Conservation (phyloP, 2,113 vertebrate species). For the human region GRCh38 chr14:59773001-59773500, state of each 20-base stretch:
- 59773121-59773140: slow-evolving; percentile 18
- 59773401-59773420: slow-evolving; percentile 28
- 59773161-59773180: not conserved
- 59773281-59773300: slow-evolving; percentile 34
- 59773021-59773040: not conserved
- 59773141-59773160: slow-evolving; percentile 33
- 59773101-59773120: slow-evolving; percentile 26
- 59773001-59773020: not conserved
- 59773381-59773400: slow-evolving; percentile 70
- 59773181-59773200: not conserved
- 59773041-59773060: not conserved
- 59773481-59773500: slow-evolving; percentile 57
- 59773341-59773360: slow-evolving; percentile 32
- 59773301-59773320: not conserved
- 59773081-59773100: not conserved
- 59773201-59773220: slow-evolving; percentile 1
- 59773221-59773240: not conserved
- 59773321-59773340: slow-evolving; percentile 47
- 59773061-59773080: not conserved
- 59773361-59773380: slow-evolving; percentile 65
- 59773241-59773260: not conserved
- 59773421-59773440: not conserved
- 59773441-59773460: slow-evolving; percentile 70
- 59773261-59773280: slow-evolving; percentile 4
- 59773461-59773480: slow-evolving; percentile 69